Evolutionary conservation across 1,140 invertebrate species (phyloP).

Genomic region (Dinoponera quadriceps): DNA sequence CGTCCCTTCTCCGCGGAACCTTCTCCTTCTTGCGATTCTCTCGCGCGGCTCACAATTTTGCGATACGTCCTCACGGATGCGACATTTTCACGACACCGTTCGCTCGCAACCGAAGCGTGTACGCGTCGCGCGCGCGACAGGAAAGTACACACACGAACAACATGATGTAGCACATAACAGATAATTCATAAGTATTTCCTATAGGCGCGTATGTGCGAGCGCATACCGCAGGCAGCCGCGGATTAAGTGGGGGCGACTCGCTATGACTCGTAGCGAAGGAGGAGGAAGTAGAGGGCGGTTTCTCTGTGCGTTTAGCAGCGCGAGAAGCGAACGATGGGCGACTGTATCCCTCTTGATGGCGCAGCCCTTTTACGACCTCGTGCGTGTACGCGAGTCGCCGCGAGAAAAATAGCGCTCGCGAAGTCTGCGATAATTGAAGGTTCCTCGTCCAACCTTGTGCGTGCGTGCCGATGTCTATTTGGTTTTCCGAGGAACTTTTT

Average conservation of each 20-base stretch:
- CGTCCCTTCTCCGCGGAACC: background rate
- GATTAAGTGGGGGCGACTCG: constrained; percentile 46
- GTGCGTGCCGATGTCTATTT: constrained; percentile 35
- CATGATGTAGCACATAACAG: constrained; percentile 64
- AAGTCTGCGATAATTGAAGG: constrained; percentile 66
- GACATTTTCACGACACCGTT: constrained; percentile 21
- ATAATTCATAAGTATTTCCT: constrained; percentile 68
- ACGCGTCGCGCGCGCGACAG: background rate
- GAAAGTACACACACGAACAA: constrained; percentile 23
- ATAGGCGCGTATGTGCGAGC: constrained; percentile 13
- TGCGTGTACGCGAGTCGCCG: constrained; percentile 9
- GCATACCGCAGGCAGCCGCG: constrained; percentile 18
- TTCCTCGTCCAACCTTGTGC: constrained; percentile 41
- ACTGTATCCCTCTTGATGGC: constrained; percentile 35
- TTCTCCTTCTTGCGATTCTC: too few relatives aligned
- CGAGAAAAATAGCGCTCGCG: constrained; percentile 68
- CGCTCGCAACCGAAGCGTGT: background rate
- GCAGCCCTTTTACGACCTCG: constrained; percentile 26
- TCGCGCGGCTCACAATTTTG: constrained; percentile 47
- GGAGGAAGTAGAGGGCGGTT: constrained; percentile 21
- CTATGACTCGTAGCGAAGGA: too few relatives aligned
- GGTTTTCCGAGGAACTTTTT: constrained; percentile 54
- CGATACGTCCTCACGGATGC: too few relatives aligned
- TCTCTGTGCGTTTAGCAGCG: constrained; percentile 21
- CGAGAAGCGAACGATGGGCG: background rate